Conservation (phyloP, 2,888 invertebrate genomes). For the Chloromyia formosa region DNA sequence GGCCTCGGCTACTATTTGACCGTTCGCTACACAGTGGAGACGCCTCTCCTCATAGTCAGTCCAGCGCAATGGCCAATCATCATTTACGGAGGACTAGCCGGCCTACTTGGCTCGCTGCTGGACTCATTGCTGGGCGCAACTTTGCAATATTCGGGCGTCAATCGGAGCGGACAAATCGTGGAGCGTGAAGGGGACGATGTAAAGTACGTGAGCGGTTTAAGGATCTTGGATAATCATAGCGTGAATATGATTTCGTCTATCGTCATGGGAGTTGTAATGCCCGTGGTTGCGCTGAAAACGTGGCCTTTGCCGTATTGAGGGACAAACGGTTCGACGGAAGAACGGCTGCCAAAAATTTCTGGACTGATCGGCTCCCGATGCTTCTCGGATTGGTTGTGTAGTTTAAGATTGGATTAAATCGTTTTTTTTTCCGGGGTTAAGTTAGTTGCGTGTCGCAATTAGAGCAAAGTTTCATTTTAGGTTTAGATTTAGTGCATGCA, state of each 20-base stretch:
- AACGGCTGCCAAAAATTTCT: too few relatives aligned
- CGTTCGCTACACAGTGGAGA: conserved; percentile 71
- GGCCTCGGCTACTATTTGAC: conserved; percentile 78
- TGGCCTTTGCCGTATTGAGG: conserved; percentile 64
- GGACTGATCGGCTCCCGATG: too few relatives aligned
- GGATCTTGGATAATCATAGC: conserved; percentile 85
- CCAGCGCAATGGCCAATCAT: conserved; percentile 84
- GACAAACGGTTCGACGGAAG: too few relatives aligned
- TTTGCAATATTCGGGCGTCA: conserved; percentile 85
- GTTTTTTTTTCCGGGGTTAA: too few relatives aligned
- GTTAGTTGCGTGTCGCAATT: too few relatives aligned
- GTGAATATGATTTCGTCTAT: conserved; percentile 86
- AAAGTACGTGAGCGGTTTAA: conserved; percentile 78
- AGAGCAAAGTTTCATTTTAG: too few relatives aligned
- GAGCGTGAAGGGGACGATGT: conserved; percentile 73
- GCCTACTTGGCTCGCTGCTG: conserved; percentile 80
- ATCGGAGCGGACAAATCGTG: conserved; percentile 75
- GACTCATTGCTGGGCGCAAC: conserved; percentile 88
- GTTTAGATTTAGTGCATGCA: too few relatives aligned
- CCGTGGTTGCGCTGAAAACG: conserved; percentile 69
- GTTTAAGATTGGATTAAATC: too few relatives aligned
- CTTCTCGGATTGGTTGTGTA: too few relatives aligned
- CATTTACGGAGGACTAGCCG: conserved; percentile 75
- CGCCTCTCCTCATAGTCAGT: conserved; percentile 67
- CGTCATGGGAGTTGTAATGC: conserved; percentile 75